Base-by-base conservation (phyloP, 1,140 invertebrate species). In the Spodoptera frugiperda region DNA sequence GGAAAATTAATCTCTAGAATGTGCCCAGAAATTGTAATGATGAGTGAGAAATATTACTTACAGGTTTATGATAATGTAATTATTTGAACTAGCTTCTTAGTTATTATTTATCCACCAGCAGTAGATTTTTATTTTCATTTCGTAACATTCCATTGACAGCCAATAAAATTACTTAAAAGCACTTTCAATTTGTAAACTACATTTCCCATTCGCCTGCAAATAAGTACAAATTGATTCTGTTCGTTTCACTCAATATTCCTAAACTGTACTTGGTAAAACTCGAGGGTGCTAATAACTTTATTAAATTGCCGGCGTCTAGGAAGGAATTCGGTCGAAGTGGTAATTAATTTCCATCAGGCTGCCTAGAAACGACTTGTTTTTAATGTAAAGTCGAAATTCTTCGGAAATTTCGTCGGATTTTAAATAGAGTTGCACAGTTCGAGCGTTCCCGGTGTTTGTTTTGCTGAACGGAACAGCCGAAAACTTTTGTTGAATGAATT, bases 281-380 rank as follows among this genome's bases (percentile, higher is more conserved):
- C 59, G 21, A 72, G 72, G 74, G 67, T 77, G 76, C 76, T 39
- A 78, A 80, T 83, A 78, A 80, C 70, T 83, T 78, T 78, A 78
- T 83, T 80, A 77, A 80, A 80, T 77, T 77, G 74, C 67, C 61
- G 19, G 51, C 39, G 25, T 21, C 76, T 49, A 72, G 72, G 70
- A 76, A 80, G 79, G 76, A 78, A 79, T 81, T 65, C 67, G 46
- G 48, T 6, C 48, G 57, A 67, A 72, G 54, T 55, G 67, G 70
- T 78, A 78, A 85, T 86, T 81, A 83, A 86, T 86, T 84, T 84
- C 82, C 80, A 85, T 84, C 84, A 80, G 78, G 48, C 44, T 49
- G 51, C 59, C 59, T 76, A 54, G 63, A 49, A 78, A 78, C 77
- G 72, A 54, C 78, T 79, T 80, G 77, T 71, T 78, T 83, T 81